Conservation (phyloP, 2,888 invertebrate genomes). For the Ceraclea dissimilis region DNA sequence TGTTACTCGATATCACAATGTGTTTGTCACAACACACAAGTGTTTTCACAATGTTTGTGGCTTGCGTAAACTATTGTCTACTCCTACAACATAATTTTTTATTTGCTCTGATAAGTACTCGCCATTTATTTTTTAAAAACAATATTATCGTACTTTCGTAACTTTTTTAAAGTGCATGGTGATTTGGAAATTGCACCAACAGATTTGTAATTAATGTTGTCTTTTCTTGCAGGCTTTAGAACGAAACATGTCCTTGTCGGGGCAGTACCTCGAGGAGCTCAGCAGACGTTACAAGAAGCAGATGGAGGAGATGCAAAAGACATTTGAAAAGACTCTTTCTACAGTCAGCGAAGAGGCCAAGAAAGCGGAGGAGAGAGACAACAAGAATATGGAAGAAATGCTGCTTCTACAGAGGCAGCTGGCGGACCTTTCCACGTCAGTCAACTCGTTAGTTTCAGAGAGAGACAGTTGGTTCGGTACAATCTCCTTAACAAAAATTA, state of each 20-base stretch:
- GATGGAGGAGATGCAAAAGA: conserved; percentile 88
- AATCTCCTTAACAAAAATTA: conserved; percentile 49
- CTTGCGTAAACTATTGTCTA: no score
- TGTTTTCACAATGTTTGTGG: no score
- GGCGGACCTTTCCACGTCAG: conserved; percentile 50
- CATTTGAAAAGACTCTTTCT: conserved; percentile 70
- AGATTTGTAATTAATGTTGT: no score
- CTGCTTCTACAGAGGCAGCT: conserved; percentile 58
- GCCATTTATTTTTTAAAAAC: no score
- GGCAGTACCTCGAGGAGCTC: conserved; percentile 93
- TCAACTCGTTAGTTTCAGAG: conserved; percentile 55
- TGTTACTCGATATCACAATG: no score
- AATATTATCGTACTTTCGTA: no score
- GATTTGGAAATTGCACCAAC: no score
- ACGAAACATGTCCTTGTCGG: conserved; percentile 92
- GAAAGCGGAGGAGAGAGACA: conserved; percentile 66
- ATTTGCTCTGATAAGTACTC: no score
- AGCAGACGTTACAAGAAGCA: conserved; percentile 93
- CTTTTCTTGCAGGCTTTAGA: conserved; percentile 83
- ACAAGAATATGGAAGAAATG: conserved; percentile 72
- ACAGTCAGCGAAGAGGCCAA: conserved; percentile 65
- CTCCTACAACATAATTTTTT: no score
- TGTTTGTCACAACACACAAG: no score
- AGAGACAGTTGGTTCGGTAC: conserved; percentile 57
- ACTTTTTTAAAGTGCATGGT: no score